These are phyloP conservation scores for Listrodromus nycthemerus DNA, from an alignment of 2,888 invertebrate species.

Conservation along the genomic window DNA sequence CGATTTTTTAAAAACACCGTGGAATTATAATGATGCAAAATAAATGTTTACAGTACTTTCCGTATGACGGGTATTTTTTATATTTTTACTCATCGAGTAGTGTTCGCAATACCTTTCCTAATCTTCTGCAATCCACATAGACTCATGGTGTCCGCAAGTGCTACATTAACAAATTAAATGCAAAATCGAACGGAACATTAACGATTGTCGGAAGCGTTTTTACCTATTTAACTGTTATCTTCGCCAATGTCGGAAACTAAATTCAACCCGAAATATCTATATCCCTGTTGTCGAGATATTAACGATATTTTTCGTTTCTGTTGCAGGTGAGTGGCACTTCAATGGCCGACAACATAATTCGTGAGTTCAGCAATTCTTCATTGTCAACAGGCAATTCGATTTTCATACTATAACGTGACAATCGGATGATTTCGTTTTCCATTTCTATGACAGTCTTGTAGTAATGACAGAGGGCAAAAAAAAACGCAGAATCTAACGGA, in stretches of 20 bases:
- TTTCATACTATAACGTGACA: background rate
- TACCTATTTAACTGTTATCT: too few species aligned
- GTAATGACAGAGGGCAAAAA: conserved; percentile 1
- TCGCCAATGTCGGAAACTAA: background rate
- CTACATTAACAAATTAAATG: too few species aligned
- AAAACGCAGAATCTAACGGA: conserved; percentile 39
- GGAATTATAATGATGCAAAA: too few species aligned
- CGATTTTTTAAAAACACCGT: too few species aligned
- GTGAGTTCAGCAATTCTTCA: background rate
- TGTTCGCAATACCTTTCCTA: too few species aligned
- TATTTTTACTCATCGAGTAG: too few species aligned
- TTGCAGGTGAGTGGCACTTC: conserved; percentile 31
- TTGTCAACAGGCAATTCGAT: conserved; percentile 6
- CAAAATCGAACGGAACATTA: too few species aligned
- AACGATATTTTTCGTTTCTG: conserved; percentile 9
- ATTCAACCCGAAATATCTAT: background rate
- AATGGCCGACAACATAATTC: background rate
- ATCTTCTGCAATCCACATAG: too few species aligned
- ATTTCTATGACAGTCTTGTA: conserved; percentile 9
- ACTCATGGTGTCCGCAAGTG: too few species aligned
- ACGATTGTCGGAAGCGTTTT: too few species aligned
- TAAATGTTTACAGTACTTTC: too few species aligned
- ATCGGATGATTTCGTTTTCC: conserved; percentile 11
- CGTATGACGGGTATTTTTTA: too few species aligned
- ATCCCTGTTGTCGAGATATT: background rate